Evolutionary conservation across 2,113 vertebrate species (phyloP).

Genomic region (Aldabrachelys gigantea): DNA sequence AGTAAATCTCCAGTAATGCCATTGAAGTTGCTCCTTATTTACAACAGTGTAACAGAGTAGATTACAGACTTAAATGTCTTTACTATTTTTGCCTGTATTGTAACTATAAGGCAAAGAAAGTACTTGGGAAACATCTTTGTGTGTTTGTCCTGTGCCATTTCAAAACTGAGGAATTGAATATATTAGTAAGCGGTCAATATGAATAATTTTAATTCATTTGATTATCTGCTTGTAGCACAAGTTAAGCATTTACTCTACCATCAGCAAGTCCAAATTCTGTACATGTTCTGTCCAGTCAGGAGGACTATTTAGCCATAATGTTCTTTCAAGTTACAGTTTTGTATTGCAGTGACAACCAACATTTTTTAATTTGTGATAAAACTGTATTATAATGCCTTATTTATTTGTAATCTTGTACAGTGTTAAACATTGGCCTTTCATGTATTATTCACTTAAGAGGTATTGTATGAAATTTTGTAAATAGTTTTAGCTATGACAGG

Average conservation of each 20-base stretch:
- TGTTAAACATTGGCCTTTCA: slow-evolving; percentile 90
- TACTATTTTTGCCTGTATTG: neutral
- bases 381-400: slow-evolving; percentile 92
- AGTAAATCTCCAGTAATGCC: accelerated
- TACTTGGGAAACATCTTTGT: neutral
- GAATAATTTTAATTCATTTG: neutral
- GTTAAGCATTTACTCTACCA: slow-evolving; percentile 47
- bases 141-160: slow-evolving; percentile 46
- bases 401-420: slow-evolving; percentile 90
- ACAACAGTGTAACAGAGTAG: neutral
- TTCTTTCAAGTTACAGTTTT: slow-evolving; percentile 72
- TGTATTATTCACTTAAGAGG: slow-evolving; percentile 86
- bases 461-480: slow-evolving; percentile 89
- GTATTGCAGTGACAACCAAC: slow-evolving; percentile 70
- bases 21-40: neutral
- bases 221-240: slow-evolving; percentile 47
- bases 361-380: slow-evolving; percentile 82
- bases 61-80: neutral
- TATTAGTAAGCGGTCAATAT: neutral
- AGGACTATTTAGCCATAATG: slow-evolving; percentile 74
- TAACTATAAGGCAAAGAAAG: slow-evolving; percentile 21
- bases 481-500: slow-evolving; percentile 82
- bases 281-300: slow-evolving; percentile 50
- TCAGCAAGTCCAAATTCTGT: slow-evolving; percentile 64
- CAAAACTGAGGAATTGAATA: slow-evolving; percentile 8